Evolutionary conservation across 2,797 vertebrate genomes (phyloP).

Genomic region (Moxostoma hubbsi): DNA sequence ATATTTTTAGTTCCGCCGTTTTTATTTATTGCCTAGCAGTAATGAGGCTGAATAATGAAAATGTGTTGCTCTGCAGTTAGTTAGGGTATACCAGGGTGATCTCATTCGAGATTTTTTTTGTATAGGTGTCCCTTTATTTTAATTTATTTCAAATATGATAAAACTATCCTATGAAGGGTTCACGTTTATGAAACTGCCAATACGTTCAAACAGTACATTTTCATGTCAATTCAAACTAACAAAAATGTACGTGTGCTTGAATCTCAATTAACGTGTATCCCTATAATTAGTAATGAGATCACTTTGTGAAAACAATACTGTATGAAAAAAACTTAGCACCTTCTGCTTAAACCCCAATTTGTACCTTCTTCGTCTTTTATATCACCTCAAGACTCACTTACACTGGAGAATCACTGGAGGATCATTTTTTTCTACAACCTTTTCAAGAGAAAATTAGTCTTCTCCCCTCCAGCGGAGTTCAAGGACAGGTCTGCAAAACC

Average conservation of each 20-base stretch:
- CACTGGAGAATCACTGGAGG: constrained; percentile 66
- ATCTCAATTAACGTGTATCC: too few relatives aligned
- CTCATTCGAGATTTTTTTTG: too few relatives aligned
- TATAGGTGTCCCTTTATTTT: too few relatives aligned
- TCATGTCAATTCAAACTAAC: too few relatives aligned
- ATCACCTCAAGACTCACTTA: constrained; percentile 51
- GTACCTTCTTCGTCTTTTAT: constrained; percentile 52
- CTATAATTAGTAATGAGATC: too few relatives aligned
- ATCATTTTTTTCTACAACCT: constrained; percentile 72
- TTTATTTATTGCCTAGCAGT: constrained; percentile 71
- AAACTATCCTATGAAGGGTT: too few relatives aligned
- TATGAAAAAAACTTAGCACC: constrained; percentile 21
- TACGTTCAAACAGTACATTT: too few relatives aligned
- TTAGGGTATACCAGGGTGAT: not conserved
- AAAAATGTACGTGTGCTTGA: too few relatives aligned
- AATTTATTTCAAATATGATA: too few relatives aligned
- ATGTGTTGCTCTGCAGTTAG: constrained; percentile 50
- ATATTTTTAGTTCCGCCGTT: constrained; percentile 82
- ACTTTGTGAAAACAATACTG: not conserved
- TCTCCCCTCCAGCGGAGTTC: constrained; percentile 80
- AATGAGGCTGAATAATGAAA: constrained; percentile 62
- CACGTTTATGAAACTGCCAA: too few relatives aligned
- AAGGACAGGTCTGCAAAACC: constrained; percentile 80
- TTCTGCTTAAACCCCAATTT: constrained; percentile 49
- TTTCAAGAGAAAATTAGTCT: constrained; percentile 78